These are phyloP conservation scores for Anthrax anthrax DNA, from an alignment of 2,888 invertebrate genomes.

Conservation along the genomic window DNA sequence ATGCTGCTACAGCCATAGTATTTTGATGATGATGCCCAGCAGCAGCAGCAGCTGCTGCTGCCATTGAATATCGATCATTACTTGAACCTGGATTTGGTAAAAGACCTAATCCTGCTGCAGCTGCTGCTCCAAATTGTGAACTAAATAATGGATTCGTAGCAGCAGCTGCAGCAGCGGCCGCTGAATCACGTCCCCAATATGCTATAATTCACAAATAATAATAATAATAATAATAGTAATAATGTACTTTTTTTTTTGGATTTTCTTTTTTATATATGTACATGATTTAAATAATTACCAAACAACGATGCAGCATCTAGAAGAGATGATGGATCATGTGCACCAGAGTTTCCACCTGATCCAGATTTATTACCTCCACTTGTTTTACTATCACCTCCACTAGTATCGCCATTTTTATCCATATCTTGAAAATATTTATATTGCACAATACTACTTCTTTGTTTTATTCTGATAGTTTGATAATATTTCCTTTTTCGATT, in stretches of 20 bases:
- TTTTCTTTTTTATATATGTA: neutral
- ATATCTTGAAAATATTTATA: constrained; percentile 32
- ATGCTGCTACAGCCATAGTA: constrained; percentile 70
- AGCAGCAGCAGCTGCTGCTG: constrained; percentile 30
- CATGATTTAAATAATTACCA: constrained; percentile 39
- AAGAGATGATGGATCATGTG: constrained; percentile 51
- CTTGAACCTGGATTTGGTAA: constrained; percentile 34
- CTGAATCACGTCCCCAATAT: constrained; percentile 63
- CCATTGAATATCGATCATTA: constrained; percentile 33
- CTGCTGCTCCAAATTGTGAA: constrained; percentile 34
- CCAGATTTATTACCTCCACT: constrained; percentile 30
- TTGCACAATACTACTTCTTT: neutral
- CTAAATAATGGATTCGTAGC: constrained; percentile 33
- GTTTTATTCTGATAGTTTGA: neutral
- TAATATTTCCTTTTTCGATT: neutral
- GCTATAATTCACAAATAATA: constrained; percentile 38
- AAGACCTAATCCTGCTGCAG: constrained; percentile 30
- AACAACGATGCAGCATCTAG: constrained; percentile 69
- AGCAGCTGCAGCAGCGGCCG: constrained; percentile 31
- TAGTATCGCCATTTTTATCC: constrained; percentile 68
- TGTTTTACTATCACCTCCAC: constrained; percentile 37
- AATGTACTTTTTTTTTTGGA: neutral
- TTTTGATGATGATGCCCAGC: constrained; percentile 45
- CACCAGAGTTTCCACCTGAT: constrained; percentile 41
- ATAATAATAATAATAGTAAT: too few species aligned